These are phyloP conservation scores for Yponomeuta sedellus DNA, from an alignment of 2,888 invertebrate genomes.

Conservation along the genomic window DNA sequence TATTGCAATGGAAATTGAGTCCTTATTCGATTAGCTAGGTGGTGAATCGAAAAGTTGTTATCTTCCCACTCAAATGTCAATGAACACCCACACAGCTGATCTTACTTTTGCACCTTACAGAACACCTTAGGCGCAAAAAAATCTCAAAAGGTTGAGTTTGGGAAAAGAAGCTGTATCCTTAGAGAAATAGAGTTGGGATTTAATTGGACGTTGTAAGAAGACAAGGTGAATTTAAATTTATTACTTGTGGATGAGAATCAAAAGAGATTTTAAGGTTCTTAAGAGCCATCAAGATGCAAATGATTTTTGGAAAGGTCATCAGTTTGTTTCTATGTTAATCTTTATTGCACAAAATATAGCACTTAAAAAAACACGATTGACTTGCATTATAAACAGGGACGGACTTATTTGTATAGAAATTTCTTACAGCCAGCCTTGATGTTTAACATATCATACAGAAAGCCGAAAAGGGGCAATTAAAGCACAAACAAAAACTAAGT, in stretches of 20 bases:
- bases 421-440: too few relatives aligned
- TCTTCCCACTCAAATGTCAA: not conserved
- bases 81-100: constrained; percentile 52
- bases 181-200: not conserved
- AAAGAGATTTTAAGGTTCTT: not conserved
- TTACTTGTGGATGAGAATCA: not conserved
- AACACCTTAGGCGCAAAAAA: constrained; percentile 16
- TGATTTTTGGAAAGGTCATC: too few relatives aligned
- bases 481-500: too few relatives aligned
- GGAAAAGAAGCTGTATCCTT: not conserved
- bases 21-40: not conserved
- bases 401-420: too few relatives aligned
- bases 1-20: not conserved
- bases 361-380: too few relatives aligned
- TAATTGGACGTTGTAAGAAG: not conserved
- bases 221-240: not conserved
- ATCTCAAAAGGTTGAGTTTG: not conserved
- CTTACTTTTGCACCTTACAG: constrained; percentile 55
- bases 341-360: too few relatives aligned
- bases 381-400: too few relatives aligned
- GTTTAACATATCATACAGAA: too few relatives aligned
- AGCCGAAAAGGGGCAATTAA: too few relatives aligned
- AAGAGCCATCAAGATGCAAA: not conserved
- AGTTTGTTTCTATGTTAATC: too few relatives aligned
- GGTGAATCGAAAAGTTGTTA: not conserved